Conservation (phyloP, 1,140 invertebrate species). For the Hermetia illucens region DNA sequence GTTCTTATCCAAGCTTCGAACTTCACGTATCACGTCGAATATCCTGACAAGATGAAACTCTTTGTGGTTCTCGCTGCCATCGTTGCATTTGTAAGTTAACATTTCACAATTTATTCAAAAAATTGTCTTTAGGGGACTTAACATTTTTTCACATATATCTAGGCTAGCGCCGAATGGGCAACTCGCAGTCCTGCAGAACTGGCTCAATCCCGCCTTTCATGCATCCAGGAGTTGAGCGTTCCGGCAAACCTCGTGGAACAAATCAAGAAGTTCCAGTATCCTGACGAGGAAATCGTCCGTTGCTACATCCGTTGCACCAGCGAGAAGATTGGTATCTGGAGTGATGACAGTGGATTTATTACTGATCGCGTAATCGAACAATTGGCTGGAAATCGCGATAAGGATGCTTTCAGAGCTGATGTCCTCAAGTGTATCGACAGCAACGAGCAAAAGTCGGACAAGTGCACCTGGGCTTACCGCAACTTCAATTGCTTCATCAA, state of each 20-base stretch:
- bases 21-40: no score
- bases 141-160: no score
- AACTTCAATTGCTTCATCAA: constrained; percentile 28
- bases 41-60: no score
- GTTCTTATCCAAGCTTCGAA: no score
- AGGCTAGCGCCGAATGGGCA: no score
- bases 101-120: no score
- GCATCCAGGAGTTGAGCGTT: constrained; percentile 19
- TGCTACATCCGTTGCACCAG: constrained; percentile 29
- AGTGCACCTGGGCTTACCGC: constrained; percentile 23
- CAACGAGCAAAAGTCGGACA: constrained; percentile 23
- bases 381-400: constrained; percentile 20
- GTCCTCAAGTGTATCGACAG: constrained; percentile 24
- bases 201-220: constrained; percentile 21
- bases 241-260: constrained; percentile 21
- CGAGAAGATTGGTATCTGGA: constrained; percentile 25
- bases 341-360: constrained; percentile 24
- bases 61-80: no score
- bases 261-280: constrained; percentile 27
- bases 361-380: constrained; percentile 22
- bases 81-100: no score
- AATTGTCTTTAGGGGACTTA: no score
- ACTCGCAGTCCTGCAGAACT: no score
- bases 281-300: constrained; percentile 27
- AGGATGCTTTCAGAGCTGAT: constrained; percentile 10